Evolutionary conservation across 2,797 vertebrate species (phyloP).

Genomic region (Hyperoplus immaculatus): DNA sequence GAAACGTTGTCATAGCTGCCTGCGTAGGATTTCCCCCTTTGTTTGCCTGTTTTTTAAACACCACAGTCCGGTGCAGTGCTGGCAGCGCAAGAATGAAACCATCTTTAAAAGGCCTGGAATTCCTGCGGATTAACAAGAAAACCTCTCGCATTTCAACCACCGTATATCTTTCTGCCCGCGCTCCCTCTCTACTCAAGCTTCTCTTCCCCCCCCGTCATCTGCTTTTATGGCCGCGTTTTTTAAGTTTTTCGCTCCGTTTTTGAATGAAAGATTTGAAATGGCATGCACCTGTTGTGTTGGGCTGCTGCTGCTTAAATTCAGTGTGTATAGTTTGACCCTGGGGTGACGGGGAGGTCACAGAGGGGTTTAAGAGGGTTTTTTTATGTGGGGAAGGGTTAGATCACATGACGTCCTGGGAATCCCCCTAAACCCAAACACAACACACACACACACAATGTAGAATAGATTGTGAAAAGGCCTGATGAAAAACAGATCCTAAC

Average conservation of each 20-base stretch:
- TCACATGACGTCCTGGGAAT: slow-evolving; percentile 34
- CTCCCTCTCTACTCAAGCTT: slow-evolving; percentile 6
- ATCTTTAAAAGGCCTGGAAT: slow-evolving; percentile 44
- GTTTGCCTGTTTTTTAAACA: slow-evolving; percentile 25
- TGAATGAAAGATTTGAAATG: slow-evolving; percentile 58
- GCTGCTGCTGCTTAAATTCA: slow-evolving; percentile 34
- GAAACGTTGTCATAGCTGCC: neutral
- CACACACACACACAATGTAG: neutral
- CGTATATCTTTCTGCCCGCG: neutral
- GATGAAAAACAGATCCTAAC: slow-evolving; percentile 50
- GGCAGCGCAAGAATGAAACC: slow-evolving; percentile 38
- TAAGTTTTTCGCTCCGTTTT: slow-evolving; percentile 37
- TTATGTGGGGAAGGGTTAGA: neutral
- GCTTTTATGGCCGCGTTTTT: slow-evolving; percentile 37
- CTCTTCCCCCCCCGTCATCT: slow-evolving; percentile 5
- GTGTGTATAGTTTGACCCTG: slow-evolving; percentile 75
- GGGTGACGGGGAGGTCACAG: slow-evolving; percentile 84
- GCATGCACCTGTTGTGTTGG: slow-evolving; percentile 86
- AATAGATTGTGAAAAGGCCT: slow-evolving; percentile 1
- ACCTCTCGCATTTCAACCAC: slow-evolving; percentile 42
- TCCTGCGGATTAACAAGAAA: slow-evolving; percentile 55
- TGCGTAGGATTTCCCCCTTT: neutral
- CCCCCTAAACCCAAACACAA: slow-evolving; percentile 7
- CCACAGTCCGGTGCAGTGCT: slow-evolving; percentile 30
- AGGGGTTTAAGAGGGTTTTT: slow-evolving; percentile 10